Percentiles rank a stretch among this genome's conserved stretches.
These are phyloP conservation scores for Radopholus similis DNA, from an alignment of 1,140 invertebrate genomes.

Conservation along the genomic window DNA sequence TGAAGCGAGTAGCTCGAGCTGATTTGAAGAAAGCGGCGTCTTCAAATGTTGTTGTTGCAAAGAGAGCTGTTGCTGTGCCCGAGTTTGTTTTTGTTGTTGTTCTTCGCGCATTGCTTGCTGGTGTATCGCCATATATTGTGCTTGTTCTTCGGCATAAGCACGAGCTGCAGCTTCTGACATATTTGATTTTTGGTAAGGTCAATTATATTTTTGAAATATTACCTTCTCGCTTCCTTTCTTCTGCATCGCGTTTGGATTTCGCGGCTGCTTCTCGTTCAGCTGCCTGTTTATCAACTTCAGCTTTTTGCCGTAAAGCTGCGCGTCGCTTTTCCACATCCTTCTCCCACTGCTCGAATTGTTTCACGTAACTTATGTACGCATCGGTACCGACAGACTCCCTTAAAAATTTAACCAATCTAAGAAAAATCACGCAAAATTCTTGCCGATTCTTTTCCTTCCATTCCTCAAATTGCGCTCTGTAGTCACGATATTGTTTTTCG, in stretches of 20 bases:
- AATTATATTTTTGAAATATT: background rate
- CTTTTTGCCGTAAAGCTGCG: constrained; percentile 34
- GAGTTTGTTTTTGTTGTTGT: constrained; percentile 22
- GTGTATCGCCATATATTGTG: constrained; percentile 39
- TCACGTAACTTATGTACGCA: constrained; percentile 47
- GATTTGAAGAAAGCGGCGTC: background rate
- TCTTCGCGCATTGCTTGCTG: constrained; percentile 34
- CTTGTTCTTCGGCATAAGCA: constrained; percentile 37
- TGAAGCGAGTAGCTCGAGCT: constrained; percentile 8
- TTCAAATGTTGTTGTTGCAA: background rate
- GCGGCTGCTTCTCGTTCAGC: constrained; percentile 17
- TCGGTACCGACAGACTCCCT: constrained; percentile 46
- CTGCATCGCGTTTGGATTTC: constrained; percentile 3
- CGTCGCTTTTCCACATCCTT: constrained; percentile 48
- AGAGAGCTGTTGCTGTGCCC: background rate
- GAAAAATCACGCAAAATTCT: constrained; percentile 9
- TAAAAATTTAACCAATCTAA: background rate
- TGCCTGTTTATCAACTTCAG: constrained; percentile 24
- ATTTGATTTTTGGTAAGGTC: background rate
- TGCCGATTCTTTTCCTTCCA: constrained; percentile 51
- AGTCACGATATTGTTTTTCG: constrained; percentile 51
- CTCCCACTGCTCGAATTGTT: constrained; percentile 52
- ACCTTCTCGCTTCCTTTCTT: constrained; percentile 2
- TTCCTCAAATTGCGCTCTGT: constrained; percentile 52
- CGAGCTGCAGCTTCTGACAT: constrained; percentile 35